Evolutionary conservation across 1,140 invertebrate genomes (phyloP).

Genomic region (Euwallacea similis): DNA sequence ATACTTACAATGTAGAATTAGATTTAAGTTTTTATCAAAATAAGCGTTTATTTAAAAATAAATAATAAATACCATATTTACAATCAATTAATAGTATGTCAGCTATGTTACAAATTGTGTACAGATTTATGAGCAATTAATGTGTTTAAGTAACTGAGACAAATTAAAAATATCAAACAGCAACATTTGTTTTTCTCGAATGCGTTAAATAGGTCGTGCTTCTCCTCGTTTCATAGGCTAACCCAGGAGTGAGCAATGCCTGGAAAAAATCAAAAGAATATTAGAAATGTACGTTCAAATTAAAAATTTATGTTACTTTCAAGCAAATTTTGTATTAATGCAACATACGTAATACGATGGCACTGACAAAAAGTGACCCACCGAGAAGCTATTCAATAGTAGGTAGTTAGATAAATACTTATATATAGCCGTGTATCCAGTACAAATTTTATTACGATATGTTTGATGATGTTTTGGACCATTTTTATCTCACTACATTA

Average conservation of each 20-base stretch:
- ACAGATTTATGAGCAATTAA: slow-evolving; percentile 42
- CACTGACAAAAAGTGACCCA: too few relatives aligned
- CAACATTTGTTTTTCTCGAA: slow-evolving; percentile 1
- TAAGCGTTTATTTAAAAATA: slow-evolving; percentile 44
- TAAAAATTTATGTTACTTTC: too few relatives aligned
- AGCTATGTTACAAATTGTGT: slow-evolving; percentile 40
- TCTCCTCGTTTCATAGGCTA: slow-evolving; percentile 35
- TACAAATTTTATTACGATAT: too few relatives aligned
- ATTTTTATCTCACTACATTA: too few relatives aligned
- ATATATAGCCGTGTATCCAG: too few relatives aligned
- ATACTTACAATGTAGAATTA: too few relatives aligned
- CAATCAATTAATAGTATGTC: slow-evolving; percentile 38
- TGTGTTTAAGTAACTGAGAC: slow-evolving; percentile 18
- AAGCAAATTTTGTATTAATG: too few relatives aligned
- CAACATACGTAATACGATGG: too few relatives aligned
- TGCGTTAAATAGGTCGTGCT: slow-evolving; percentile 4
- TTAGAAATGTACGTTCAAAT: too few relatives aligned
- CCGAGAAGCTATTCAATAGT: too few relatives aligned
- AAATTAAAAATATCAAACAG: slow-evolving; percentile 13
- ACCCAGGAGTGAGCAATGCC: slow-evolving; percentile 48
- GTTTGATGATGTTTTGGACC: too few relatives aligned
- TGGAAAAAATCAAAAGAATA: slow-evolving; percentile 30
- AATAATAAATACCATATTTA: slow-evolving; percentile 42
- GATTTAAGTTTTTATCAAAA: slow-evolving; percentile 40
- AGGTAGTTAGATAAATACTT: too few relatives aligned